Evolutionary conservation across 2,888 invertebrate genomes (phyloP).

Genomic region (Acanthosepion esculentum): DNA sequence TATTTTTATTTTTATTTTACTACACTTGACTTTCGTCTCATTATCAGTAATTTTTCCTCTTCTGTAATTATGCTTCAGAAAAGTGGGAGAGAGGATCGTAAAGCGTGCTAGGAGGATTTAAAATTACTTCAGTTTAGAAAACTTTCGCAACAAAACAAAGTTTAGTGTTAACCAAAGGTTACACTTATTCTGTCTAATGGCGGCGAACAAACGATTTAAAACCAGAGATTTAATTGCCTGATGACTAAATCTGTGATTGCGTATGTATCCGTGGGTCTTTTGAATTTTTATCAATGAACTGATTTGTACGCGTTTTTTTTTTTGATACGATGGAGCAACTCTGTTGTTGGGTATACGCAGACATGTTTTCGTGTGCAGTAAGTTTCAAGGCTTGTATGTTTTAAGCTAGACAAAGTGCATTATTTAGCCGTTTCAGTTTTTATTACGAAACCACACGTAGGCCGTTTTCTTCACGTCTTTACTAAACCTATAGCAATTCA

Average conservation of each 20-base stretch:
- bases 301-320: neutral
- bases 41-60: neutral
- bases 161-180: neutral
- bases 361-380: neutral
- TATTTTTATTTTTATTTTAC: neutral
- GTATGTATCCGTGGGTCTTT: neutral
- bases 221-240: neutral
- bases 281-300: neutral
- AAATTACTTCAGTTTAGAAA: neutral
- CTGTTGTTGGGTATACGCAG: neutral
- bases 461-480: too few relatives aligned
- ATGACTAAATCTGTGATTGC: neutral
- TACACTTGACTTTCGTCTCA: neutral
- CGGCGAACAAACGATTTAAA: neutral
- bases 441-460: too few relatives aligned
- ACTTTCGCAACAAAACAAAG: neutral
- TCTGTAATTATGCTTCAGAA: neutral
- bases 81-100: neutral
- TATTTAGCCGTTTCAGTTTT: too few relatives aligned
- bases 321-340: neutral
- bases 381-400: neutral
- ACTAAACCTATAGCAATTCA: too few relatives aligned
- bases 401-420: neutral
- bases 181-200: neutral
- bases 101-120: neutral